Base-by-base conservation (phyloP, 2,113 vertebrate genomes). In the Trogon melanurus region DNA sequence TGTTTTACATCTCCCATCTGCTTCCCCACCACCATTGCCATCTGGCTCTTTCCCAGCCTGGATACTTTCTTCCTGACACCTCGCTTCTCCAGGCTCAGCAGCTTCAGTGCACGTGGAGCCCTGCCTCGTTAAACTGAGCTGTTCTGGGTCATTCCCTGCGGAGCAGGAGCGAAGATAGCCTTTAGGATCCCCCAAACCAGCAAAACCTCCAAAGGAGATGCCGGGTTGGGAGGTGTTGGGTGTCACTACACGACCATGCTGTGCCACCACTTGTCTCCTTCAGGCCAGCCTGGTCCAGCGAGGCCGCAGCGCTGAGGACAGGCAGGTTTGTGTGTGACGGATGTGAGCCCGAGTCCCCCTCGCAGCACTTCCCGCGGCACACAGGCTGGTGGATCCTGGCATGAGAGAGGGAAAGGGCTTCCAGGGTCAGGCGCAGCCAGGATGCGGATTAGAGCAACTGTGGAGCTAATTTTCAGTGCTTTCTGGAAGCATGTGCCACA, bases 91-190 rank as follows among this genome's bases (percentile, higher is more conserved):
- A 19, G 36, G 62, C 30, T 75, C 79, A 8, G 36, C 3, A 19
- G 38, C 50, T 78, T 32, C 0, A 0, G 51, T 0, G 1, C 4
- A 4, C 4, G 26, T 2, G 3, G 38, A 64, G 22, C 19, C 38
- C 64, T 48, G 70, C 36, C 57, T 72, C 9, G 1, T 20, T 25
- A 30, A 67, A 29, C 7, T 0, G 15, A 84, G 11, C 29, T 45
- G 11, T 21, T 38, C 32, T 17, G 62, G 22, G 10, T n/a, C 47
- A 12, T 32, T 51, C 26, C 32, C 57, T 48, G 16, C 1, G 12
- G 53, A 51, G 34, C 30, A 25, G 60, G 57, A 51, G 44, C 7
- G 50, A 64, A 71, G 36, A 21, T 38, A 20, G 22, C 10, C 65
- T 48, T 36, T 2, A 20, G 14, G 89, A 87, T 32, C 6, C 34